Conservation (phyloP, 2,797 vertebrate species). For the Crocidura indochinensis region DNA sequence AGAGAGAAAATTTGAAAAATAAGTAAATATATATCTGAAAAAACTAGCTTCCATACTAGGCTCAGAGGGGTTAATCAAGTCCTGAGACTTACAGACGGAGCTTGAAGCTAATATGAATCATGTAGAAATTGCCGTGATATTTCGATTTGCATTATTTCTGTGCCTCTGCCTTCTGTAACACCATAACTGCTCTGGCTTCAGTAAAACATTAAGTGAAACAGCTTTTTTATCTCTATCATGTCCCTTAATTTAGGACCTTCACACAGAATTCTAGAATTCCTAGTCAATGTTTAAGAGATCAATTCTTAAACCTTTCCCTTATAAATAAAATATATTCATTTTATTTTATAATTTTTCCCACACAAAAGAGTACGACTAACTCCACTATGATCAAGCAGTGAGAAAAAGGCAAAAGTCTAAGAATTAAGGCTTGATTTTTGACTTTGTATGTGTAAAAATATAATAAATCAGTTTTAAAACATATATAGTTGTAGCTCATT, state of each 20-base stretch:
- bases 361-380: background rate
- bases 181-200: background rate
- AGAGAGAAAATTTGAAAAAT: constrained; percentile 9
- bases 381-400: background rate
- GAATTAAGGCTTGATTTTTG: background rate
- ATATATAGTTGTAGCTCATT: background rate
- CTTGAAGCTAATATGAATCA: background rate
- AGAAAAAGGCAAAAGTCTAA: background rate
- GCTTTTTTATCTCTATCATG: background rate
- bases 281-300: background rate
- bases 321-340: background rate
- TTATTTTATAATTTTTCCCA: constrained; percentile 37
- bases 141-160: background rate
- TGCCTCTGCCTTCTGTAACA: background rate
- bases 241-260: background rate
- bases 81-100: background rate
- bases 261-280: background rate
- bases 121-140: background rate
- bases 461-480: background rate
- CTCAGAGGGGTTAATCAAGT: background rate
- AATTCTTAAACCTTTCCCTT: background rate
- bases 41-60: background rate
- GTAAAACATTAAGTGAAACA: background rate
- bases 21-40: background rate
- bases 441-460: background rate